Evolutionary conservation across 1,140 invertebrate species (phyloP).

Genomic region (Proctacanthus coquilletti): DNA sequence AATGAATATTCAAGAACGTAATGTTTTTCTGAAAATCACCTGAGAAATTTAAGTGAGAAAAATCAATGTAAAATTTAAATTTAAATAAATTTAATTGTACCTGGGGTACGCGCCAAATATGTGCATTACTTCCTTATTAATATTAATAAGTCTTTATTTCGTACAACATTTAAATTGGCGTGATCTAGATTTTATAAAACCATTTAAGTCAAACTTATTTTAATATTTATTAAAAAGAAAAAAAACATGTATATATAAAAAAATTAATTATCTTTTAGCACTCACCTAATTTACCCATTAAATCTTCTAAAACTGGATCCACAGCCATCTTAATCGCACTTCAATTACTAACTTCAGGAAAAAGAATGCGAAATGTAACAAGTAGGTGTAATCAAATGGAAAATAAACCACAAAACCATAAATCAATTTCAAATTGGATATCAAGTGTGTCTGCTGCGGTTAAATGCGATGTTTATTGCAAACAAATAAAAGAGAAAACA

Average conservation of each 20-base stretch:
- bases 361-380: no score
- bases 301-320: conserved; percentile 46
- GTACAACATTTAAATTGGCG: neutral
- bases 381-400: no score
- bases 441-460: no score
- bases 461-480: no score
- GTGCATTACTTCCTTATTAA: neutral
- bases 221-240: conserved; percentile 1
- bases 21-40: neutral
- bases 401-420: no score
- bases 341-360: no score
- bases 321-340: conserved; percentile 43
- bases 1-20: conserved; percentile 4
- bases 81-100: neutral
- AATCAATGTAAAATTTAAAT: neutral
- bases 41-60: neutral
- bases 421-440: no score
- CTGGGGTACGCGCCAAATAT: conserved; percentile 1
- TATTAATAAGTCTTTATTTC: conserved; percentile 1
- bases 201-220: neutral
- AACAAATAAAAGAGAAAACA: no score
- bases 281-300: conserved; percentile 50
- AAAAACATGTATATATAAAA: neutral
- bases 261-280: conserved; percentile 5
- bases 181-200: no score